phyloP scores from a whole-genome alignment of 1,140 invertebrate species.

The Lutraria rhynchaena region DNA sequence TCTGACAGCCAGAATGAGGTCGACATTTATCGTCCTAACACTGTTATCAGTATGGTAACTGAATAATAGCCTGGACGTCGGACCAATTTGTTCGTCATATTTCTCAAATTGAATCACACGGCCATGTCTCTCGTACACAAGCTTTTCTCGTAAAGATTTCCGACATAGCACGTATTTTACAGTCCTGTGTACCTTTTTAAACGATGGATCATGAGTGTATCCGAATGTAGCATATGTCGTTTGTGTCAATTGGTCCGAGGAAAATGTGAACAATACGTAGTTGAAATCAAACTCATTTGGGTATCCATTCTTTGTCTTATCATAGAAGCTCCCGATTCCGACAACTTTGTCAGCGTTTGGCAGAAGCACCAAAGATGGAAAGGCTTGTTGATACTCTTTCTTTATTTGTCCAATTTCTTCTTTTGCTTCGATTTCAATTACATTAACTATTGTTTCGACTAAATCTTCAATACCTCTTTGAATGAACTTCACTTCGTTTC shows the following conservation, averaged over 20 bases:
- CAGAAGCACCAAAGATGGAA: not conserved
- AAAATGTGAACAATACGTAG: not conserved
- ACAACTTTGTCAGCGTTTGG: not conserved
- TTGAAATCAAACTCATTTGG: constrained; percentile 27
- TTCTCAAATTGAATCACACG: constrained; percentile 10
- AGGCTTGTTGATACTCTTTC: not conserved
- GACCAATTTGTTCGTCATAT: not conserved
- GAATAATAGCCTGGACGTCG: constrained; percentile 14
- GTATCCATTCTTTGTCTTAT: constrained; percentile 27
- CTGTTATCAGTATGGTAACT: not conserved
- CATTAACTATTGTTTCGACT: not conserved
- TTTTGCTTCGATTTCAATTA: not conserved
- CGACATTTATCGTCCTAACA: not conserved
- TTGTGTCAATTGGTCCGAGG: not conserved
- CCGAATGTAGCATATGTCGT: constrained; percentile 3
- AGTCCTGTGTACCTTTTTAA: not conserved
- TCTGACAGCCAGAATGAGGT: constrained; percentile 1
- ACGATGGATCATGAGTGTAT: constrained; percentile 12
- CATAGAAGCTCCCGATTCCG: constrained; percentile 23
- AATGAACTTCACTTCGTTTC: constrained; percentile 12
- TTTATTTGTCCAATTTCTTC: constrained; percentile 7
- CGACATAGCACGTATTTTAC: not conserved
- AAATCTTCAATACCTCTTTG: not conserved
- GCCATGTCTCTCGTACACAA: not conserved
- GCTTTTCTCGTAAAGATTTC: not conserved